Base-by-base conservation (phyloP, 1,140 invertebrate species). In the Sitobion miscanthi region DNA sequence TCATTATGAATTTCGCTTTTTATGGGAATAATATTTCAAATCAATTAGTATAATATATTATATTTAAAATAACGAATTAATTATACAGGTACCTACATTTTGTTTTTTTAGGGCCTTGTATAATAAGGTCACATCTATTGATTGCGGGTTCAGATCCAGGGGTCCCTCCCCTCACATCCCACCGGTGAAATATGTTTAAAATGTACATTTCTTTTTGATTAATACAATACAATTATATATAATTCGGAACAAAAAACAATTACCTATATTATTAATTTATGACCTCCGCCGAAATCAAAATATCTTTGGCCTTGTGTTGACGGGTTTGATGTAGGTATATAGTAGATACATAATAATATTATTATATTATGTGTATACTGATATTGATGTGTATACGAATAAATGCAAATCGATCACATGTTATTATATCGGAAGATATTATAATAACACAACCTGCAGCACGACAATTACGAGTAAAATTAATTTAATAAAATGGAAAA, bases 41-140 rank as follows among this genome's bases (percentile, higher is more conserved):
- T n/a, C 9, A 1, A 69, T 69, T 14, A 52, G 14, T 52, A 52
- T 57, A 30, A 57, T 57, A 57, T 57, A 57, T 57, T 25, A 52
- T 69, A 57, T 57, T 57, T 30, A 30, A 14, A 69, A n/a, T 3
- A n/a, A 69, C 30, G 11, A n/a, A 69, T 69, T n/a, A n/a, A 69
- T 14, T 69, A 69, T 69, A 4, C 25, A 30, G 30, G 30, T 30
- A 42, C 42, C 1, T 42, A 14, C 62, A 69, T 69, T n/a, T 30
- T 69, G 62, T 69, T 69, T 62, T 69, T 69, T 69, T 69, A 69
- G 62, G 62, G 62, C 62, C 62, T 69, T 69, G 62, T 69, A n/a
- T n/a, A n/a, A 69, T 69, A 69, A 69, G 62, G 62, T 4, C 30
- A 69, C 62, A 30, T n/a, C 62, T 69, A 69, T 69, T 69, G 62